These are phyloP conservation scores for Endomychus coccineus DNA, from an alignment of 2,888 invertebrate genomes.

Conservation along the genomic window DNA sequence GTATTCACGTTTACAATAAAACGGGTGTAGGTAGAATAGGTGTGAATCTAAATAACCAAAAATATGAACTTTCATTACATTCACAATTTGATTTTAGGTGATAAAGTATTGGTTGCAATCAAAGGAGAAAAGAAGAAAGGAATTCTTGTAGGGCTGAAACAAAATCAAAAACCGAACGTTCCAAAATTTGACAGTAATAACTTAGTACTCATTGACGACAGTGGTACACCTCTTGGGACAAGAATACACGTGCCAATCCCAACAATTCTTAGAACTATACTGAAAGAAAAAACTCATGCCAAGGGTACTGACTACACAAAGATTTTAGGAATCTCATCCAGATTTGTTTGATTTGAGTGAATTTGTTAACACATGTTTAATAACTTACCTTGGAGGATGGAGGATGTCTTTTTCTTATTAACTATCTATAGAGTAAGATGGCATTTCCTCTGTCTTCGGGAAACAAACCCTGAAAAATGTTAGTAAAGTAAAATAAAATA, in stretches of 20 bases:
- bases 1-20: slow-evolving; percentile 92
- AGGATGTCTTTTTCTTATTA: no score
- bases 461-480: no score
- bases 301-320: slow-evolving; percentile 91
- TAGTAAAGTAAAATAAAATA: no score
- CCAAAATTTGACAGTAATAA: slow-evolving; percentile 95
- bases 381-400: no score
- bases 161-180: slow-evolving; percentile 69
- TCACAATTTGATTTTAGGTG: no score
- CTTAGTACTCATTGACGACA: slow-evolving; percentile 90
- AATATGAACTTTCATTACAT: no score
- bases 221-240: slow-evolving; percentile 89
- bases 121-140: slow-evolving; percentile 94
- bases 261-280: slow-evolving; percentile 72
- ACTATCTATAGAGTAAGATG: no score
- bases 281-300: slow-evolving; percentile 69
- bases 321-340: slow-evolving; percentile 80
- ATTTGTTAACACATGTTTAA: no score
- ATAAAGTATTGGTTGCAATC: slow-evolving; percentile 86
- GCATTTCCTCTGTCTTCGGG: no score
- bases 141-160: slow-evolving; percentile 81
- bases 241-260: slow-evolving; percentile 94
- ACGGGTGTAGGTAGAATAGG: slow-evolving; percentile 57
- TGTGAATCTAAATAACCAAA: slow-evolving; percentile 23
- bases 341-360: slow-evolving; percentile 60